A percentile compares a stretch with the other conserved stretches of the same genome.
These are phyloP conservation scores for Cichladusa arquata DNA, from an alignment of 2,113 vertebrate genomes.

Conservation along the genomic window DNA sequence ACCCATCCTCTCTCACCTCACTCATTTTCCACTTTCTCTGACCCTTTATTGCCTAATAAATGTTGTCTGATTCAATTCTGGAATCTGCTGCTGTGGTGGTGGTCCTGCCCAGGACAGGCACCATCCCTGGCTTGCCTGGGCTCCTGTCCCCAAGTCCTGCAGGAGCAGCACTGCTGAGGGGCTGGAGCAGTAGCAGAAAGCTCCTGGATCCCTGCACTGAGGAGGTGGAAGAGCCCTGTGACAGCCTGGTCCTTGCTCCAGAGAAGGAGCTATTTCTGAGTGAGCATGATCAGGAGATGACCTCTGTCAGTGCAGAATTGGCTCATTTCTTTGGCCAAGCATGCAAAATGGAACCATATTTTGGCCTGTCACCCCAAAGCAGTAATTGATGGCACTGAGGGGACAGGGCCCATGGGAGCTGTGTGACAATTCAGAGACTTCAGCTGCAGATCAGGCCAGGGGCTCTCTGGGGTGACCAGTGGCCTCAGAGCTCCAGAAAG, in stretches of 20 bases:
- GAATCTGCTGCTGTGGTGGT: rapidly evolving
- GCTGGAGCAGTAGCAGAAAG: background rate
- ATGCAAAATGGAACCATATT: background rate
- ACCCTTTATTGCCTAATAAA: background rate
- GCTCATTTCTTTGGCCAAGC: background rate
- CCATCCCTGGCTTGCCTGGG: background rate
- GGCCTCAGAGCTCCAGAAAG: background rate
- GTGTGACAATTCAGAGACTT: background rate
- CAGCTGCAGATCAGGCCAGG: background rate
- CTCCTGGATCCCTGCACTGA: background rate
- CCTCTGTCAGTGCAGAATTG: background rate
- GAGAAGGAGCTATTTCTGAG: background rate
- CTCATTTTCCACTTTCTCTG: background rate
- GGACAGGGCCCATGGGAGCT: rapidly evolving
- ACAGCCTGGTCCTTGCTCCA: background rate
- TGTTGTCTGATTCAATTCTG: background rate
- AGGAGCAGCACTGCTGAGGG: background rate
- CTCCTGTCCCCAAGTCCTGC: background rate
- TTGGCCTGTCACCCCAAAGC: background rate
- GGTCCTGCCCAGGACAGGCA: background rate
- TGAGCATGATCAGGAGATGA: background rate
- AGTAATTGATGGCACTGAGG: background rate
- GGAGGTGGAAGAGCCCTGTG: background rate
- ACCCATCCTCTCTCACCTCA: background rate
- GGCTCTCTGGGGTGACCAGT: background rate